Base-by-base conservation (phyloP, 1,140 invertebrate genomes). In the Ditylenchus dipsaci region DNA sequence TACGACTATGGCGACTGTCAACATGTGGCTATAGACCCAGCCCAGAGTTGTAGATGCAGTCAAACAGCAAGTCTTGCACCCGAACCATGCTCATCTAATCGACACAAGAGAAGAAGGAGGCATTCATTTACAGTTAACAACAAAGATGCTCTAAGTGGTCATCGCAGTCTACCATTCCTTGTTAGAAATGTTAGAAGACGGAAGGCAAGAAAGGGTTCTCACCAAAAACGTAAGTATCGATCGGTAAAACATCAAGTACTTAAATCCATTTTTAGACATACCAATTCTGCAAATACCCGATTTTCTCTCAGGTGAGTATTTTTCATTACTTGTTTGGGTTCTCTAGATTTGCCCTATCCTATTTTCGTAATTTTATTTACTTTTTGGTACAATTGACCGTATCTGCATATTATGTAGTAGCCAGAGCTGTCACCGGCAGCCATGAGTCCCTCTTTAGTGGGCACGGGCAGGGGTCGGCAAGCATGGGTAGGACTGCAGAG, bases 1-100 rank as follows among this genome's bases (percentile, higher is more conserved):
- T 74, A 74, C 17, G 49, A 73, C 43, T 73, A 73, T 45, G 21
- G 53, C 21, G 13, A 23, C 29, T 38, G 33, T 38, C 49, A 17
- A 53, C 63, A 57, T 59, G 53, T 67, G 9, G 27, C 59, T 21
- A 17, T 69, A 17, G 68, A 69, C 17, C 68, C 68, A 38, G 9
- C 56, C 9, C 68, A 69, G 27, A 60, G 58, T 33, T 73, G 71
- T 26, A 17, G 23, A n/a, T 73, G 71, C 57, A 69, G 61, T 17
- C 13, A n/a, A 21, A 29, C 7, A 19, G 30, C 1, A 26, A 38
- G 11, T 38, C 26, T 1, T 19, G 3, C 47, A 45, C 17, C 8
- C 43, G 15, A 73, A 73, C 11, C 53, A 5, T 23, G 53, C 11
- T 23, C 21, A 26, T 5, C 29, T 11, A 57, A 26, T 11, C 21